Percentiles rank a stretch among this genome's conserved stretches.
phyloP scores from a whole-genome alignment of 2,113 vertebrate species.

The Heterochromis multidens region DNA sequence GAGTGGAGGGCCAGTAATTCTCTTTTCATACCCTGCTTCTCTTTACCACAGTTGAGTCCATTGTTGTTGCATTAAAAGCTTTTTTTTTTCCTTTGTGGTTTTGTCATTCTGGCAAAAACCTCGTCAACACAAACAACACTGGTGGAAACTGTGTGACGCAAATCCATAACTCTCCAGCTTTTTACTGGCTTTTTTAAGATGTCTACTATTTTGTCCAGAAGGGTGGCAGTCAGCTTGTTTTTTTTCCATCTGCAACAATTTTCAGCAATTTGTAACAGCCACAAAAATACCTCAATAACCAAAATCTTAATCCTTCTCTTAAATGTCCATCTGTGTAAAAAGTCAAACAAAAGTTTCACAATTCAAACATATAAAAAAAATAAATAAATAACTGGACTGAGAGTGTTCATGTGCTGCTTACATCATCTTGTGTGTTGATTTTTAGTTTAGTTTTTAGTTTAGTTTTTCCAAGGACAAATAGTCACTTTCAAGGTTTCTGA shows the following conservation, averaged over 20 bases:
- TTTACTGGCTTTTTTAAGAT: background rate
- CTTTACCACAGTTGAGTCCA: background rate
- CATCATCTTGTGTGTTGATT: background rate
- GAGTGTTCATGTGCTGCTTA: background rate
- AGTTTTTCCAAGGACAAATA: background rate
- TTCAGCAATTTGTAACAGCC: background rate
- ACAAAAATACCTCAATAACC: background rate
- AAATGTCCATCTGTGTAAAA: background rate
- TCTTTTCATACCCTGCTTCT: background rate
- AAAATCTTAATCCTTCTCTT: accelerated
- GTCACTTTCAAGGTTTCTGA: background rate
- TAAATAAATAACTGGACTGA: no score
- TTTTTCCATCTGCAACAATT: background rate
- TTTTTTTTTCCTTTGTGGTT: background rate
- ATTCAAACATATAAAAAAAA: background rate
- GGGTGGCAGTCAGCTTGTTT: background rate
- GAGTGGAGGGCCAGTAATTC: background rate
- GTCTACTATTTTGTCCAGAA: background rate
- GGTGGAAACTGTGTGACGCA: background rate
- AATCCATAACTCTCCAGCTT: background rate
- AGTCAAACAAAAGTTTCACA: background rate
- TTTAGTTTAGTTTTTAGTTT: no score
- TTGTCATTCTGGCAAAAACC: background rate
- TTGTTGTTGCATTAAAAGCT: background rate
- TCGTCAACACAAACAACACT: background rate